Conservation (phyloP, 92 coral and sea anemone genomes). For the Plumapathes pennacea region DNA sequence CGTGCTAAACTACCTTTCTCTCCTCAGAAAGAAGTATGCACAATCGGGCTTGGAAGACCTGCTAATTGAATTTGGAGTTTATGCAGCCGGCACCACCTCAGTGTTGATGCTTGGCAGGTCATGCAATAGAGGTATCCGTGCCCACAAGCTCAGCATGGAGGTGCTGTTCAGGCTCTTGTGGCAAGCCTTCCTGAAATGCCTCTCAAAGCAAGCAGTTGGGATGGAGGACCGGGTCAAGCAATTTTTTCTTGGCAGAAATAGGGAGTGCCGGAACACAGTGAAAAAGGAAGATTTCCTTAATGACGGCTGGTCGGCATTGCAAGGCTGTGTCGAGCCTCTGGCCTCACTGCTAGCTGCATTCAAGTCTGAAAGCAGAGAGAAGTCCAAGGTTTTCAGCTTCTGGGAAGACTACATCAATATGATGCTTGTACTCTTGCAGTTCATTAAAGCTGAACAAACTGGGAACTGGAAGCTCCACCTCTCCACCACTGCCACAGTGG, state of each 20-base stretch:
- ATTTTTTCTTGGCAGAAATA: background rate
- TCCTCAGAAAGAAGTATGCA: background rate
- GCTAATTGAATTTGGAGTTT: constrained; percentile 54
- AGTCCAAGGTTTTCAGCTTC: constrained; percentile 24
- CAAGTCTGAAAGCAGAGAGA: constrained; percentile 9
- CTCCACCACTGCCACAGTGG: constrained; percentile 42
- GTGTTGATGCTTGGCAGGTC: constrained; percentile 51
- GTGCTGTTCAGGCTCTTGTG: constrained; percentile 19
- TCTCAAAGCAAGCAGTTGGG: constrained; percentile 16
- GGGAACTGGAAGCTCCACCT: constrained; percentile 59
- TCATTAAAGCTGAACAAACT: constrained; percentile 51
- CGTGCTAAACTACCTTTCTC: constrained; percentile 38
- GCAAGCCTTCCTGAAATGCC: constrained; percentile 25
- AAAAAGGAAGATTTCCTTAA: constrained; percentile 8
- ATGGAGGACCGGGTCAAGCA: constrained; percentile 9
- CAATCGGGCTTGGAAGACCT: constrained; percentile 60
- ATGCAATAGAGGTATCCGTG: constrained; percentile 48
- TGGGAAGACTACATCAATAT: constrained; percentile 33
- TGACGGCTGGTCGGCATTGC: constrained; percentile 18
- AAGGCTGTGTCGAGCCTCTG: constrained; percentile 11
- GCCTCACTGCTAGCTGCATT: constrained; percentile 7
- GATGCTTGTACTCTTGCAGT: constrained; percentile 24
- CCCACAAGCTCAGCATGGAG: constrained; percentile 43
- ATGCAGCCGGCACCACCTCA: constrained; percentile 44
- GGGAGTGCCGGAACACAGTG: constrained; percentile 18